phyloP scores from a whole-genome alignment of 2,113 vertebrate genomes.

The Myiagra hebetior region DNA sequence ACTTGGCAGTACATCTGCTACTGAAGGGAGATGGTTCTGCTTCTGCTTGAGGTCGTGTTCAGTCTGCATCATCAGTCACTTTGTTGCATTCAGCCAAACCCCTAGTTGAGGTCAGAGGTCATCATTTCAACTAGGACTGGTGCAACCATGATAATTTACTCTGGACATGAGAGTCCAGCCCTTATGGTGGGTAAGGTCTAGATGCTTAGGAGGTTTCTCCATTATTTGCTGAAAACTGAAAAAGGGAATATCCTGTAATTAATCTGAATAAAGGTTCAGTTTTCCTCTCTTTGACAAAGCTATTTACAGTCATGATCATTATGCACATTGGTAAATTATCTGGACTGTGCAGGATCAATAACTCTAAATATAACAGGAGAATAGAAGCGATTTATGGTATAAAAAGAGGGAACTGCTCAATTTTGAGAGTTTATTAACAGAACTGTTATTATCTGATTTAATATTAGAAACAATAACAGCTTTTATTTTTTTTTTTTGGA shows the following conservation, averaged over 20 bases:
- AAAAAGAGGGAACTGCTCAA: not conserved
- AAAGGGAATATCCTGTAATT: not conserved
- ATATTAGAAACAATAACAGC: not conserved
- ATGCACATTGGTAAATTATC: not conserved
- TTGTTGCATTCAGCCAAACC: not conserved
- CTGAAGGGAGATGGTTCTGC: not conserved
- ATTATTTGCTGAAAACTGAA: not conserved
- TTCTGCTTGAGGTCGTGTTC: not conserved
- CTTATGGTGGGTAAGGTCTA: not conserved
- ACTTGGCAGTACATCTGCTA: not conserved
- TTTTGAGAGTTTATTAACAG: conserved; percentile 23
- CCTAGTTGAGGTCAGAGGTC: not conserved
- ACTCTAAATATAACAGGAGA: not conserved
- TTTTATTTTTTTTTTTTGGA: not conserved
- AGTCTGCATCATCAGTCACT: not conserved
- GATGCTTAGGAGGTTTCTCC: not conserved
- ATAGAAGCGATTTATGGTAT: not conserved
- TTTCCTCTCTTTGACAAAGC: not conserved
- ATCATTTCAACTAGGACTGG: not conserved
- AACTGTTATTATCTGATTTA: not conserved
- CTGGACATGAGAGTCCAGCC: not conserved
- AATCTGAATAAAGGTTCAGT: not conserved
- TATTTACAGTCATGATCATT: conserved; percentile 17
- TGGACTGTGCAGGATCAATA: not conserved
- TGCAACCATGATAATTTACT: not conserved